Percentiles rank a stretch among this genome's conserved stretches.
phyloP scores from a whole-genome alignment of 2,113 vertebrate species.

The Gobius niger region DNA sequence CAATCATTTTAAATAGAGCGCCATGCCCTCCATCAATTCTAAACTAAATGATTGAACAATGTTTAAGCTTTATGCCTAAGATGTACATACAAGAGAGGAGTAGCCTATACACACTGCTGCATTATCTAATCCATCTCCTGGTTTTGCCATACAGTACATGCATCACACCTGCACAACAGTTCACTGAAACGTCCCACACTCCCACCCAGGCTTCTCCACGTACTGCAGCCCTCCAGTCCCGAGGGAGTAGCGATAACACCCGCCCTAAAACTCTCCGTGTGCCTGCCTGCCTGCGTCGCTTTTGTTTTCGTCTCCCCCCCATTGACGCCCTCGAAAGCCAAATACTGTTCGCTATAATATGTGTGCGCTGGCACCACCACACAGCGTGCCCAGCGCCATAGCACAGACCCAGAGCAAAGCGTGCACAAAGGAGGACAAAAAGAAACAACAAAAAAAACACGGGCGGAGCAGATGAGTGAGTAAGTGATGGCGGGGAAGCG shows the following conservation, averaged over 20 bases:
- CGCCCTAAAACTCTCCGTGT: constrained; percentile 46
- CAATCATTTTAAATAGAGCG: background rate
- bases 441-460: too few relatives aligned
- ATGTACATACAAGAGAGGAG: too few relatives aligned
- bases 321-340: constrained; percentile 12
- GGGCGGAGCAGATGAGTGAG: background rate
- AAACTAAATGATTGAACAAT: too few relatives aligned
- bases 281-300: constrained; percentile 12
- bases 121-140: background rate
- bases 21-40: too few relatives aligned
- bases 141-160: background rate
- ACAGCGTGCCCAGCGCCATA: constrained; percentile 49
- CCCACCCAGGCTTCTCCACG: constrained; percentile 15
- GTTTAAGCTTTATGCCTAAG: too few relatives aligned
- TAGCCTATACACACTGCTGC: background rate
- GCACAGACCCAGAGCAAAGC: constrained; percentile 1
- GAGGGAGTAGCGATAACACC: constrained; percentile 46
- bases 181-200: constrained; percentile 37
- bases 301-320: background rate
- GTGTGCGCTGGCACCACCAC: constrained; percentile 1
- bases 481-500: background rate
- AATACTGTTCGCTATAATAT: background rate
- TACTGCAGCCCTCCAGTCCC: constrained; percentile 49
- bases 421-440: constrained; percentile 53
- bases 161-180: constrained; percentile 36